These are phyloP conservation scores for Perithous albicinctus DNA, from an alignment of 2,888 invertebrate genomes.

Conservation along the genomic window DNA sequence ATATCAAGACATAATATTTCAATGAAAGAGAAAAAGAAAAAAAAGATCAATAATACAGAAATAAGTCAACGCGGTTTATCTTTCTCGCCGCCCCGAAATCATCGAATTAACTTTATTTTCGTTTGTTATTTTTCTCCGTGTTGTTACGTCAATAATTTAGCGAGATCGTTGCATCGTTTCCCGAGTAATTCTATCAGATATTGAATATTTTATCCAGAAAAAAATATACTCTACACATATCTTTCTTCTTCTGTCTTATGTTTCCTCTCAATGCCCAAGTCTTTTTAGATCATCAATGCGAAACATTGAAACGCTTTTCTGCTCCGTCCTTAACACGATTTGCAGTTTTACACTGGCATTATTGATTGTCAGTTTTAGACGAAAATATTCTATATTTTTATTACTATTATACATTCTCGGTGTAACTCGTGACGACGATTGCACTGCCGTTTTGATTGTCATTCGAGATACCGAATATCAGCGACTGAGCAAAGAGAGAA, in stretches of 20 bases:
- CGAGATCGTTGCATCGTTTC: constrained; percentile 53
- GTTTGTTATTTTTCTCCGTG: background rate
- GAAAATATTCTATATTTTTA: constrained; percentile 31
- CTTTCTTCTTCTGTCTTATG: background rate
- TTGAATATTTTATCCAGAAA: constrained; percentile 21
- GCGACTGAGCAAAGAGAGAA: background rate
- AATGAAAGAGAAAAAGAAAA: constrained; percentile 14
- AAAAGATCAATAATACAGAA: background rate
- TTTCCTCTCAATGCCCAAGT: background rate
- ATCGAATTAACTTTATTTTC: constrained; percentile 26
- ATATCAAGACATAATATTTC: constrained; percentile 15
- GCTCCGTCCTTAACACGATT: background rate
- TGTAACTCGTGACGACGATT: background rate
- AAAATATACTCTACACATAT: constrained; percentile 23
- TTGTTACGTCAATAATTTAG: background rate
- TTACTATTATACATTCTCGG: constrained; percentile 4
- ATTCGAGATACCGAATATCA: constrained; percentile 1
- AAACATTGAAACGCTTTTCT: background rate
- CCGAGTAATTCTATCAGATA: constrained; percentile 26
- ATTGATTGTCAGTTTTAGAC: constrained; percentile 49
- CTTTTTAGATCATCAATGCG: background rate
- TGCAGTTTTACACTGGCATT: constrained; percentile 19
- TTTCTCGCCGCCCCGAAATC: constrained; percentile 54
- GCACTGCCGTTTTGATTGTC: background rate
- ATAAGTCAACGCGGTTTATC: constrained; percentile 7